Evolutionary conservation across 2,888 invertebrate species (phyloP).

Genomic region (Galerucella pusilla): DNA sequence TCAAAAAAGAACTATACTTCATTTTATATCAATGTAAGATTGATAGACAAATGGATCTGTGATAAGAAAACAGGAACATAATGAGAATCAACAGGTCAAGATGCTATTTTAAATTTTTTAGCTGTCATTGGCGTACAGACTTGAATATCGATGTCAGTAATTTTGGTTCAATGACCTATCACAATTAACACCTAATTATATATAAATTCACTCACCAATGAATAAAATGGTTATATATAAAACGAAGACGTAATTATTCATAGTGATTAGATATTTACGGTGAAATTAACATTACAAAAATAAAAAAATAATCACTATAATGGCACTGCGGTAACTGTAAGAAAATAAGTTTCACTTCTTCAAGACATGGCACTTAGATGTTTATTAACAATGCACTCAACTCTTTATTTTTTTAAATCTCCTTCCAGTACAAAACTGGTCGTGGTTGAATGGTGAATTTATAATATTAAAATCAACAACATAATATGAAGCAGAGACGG

Average conservation of each 20-base stretch:
- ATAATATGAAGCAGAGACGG: not conserved
- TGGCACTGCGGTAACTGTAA: not conserved
- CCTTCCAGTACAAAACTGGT: constrained; percentile 5
- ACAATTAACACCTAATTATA: too few relatives aligned
- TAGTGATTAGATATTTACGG: not conserved
- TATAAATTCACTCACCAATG: not conserved
- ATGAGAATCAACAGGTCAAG: too few relatives aligned
- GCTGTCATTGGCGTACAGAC: too few relatives aligned
- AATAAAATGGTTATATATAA: not conserved
- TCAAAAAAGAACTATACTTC: too few relatives aligned
- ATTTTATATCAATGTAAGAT: too few relatives aligned
- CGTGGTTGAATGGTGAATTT: constrained; percentile 4
- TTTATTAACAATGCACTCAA: not conserved
- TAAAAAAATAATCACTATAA: not conserved
- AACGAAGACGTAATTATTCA: not conserved
- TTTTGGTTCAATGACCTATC: too few relatives aligned
- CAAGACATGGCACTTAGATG: not conserved
- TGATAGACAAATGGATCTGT: too few relatives aligned
- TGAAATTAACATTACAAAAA: not conserved
- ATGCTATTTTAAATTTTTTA: too few relatives aligned
- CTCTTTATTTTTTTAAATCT: constrained; percentile 1
- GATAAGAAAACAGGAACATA: too few relatives aligned
- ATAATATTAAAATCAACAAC: not conserved
- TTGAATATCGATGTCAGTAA: too few relatives aligned
- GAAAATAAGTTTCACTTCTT: not conserved